A percentile compares a stretch with the other conserved stretches of the same genome.
Conservation (phyloP, 2,797 vertebrate species). For the Rhodeus uyekii region DNA sequence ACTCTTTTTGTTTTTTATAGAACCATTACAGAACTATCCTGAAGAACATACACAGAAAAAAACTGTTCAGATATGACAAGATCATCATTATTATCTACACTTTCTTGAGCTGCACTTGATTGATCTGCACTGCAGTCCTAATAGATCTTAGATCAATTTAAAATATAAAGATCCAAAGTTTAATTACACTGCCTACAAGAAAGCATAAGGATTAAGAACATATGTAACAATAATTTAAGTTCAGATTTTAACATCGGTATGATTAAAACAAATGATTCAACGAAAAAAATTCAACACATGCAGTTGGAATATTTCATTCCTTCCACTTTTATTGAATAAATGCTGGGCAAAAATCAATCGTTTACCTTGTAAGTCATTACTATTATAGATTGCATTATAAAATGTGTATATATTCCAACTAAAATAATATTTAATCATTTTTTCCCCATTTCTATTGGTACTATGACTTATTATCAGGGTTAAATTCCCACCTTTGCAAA, state of each 20-base stretch:
- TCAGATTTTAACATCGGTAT: background rate
- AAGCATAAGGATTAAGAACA: background rate
- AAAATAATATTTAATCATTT: background rate
- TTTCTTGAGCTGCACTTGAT: no score
- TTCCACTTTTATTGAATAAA: background rate
- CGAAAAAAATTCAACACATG: background rate
- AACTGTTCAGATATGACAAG: background rate
- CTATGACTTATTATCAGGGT: background rate
- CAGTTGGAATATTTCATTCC: background rate
- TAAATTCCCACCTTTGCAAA: background rate
- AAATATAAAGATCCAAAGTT: background rate
- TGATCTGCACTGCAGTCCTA: background rate
- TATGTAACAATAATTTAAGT: background rate
- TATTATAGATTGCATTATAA: background rate
- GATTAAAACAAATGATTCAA: background rate
- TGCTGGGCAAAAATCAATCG: background rate
- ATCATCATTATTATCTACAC: background rate
- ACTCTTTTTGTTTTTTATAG: background rate
- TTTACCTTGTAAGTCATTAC: background rate
- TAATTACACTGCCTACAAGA: background rate
- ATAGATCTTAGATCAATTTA: background rate
- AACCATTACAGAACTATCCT: constrained; percentile 36
- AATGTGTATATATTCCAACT: background rate
- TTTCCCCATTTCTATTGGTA: no score
- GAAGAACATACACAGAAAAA: constrained; percentile 22